These are phyloP conservation scores for Macrocentrus cingulum DNA, from an alignment of 1,140 invertebrate genomes.

Conservation along the genomic window DNA sequence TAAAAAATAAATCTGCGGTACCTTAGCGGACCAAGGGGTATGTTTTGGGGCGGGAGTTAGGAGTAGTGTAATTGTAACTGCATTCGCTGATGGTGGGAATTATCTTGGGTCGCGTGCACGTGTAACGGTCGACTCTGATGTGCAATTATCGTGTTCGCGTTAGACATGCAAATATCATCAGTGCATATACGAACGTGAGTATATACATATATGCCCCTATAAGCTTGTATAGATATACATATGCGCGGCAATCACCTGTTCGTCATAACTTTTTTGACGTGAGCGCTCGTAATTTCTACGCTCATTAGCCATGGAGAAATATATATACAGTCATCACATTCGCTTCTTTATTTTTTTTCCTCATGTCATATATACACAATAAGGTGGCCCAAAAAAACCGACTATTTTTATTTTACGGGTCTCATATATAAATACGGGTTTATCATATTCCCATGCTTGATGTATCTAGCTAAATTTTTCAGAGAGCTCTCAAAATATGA, in stretches of 20 bases:
- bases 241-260: slow-evolving; percentile 18
- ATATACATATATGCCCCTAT: too few species aligned
- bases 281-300: slow-evolving; percentile 27
- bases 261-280: slow-evolving; percentile 30
- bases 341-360: not conserved
- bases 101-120: slow-evolving; percentile 12
- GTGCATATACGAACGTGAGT: not conserved
- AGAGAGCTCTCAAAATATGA: too few species aligned
- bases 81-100: slow-evolving; percentile 9
- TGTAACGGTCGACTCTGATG: slow-evolving; percentile 20
- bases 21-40: too few species aligned
- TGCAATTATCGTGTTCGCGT: slow-evolving; percentile 39
- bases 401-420: too few species aligned
- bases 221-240: too few species aligned
- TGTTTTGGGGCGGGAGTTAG: too few species aligned
- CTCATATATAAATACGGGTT: too few species aligned
- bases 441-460: too few species aligned
- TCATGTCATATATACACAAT: not conserved
- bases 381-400: too few species aligned
- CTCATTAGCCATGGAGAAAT: slow-evolving; percentile 19
- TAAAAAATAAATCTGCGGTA: too few species aligned
- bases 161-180: slow-evolving; percentile 32
- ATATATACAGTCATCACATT: too few species aligned
- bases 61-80: slow-evolving; percentile 8
- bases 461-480: too few species aligned